Percentiles rank a stretch among this genome's conserved stretches.
These are phyloP conservation scores for Caranx ignobilis DNA, from an alignment of 2,113 vertebrate species.

Conservation along the genomic window DNA sequence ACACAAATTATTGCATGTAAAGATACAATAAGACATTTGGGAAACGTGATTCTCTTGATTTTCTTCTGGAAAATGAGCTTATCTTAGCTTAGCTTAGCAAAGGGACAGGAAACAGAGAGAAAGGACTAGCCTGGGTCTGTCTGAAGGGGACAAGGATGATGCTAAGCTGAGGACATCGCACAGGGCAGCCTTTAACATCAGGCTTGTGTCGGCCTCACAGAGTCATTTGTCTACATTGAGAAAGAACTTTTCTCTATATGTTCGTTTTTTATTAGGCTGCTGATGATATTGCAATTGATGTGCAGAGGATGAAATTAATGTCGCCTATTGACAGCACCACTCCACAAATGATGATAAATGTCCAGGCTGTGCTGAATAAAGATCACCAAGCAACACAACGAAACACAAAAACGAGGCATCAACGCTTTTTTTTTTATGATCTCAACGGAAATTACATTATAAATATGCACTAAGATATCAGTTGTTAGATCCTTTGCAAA, in stretches of 20 bases:
- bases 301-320: conserved; percentile 58
- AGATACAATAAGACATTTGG: not conserved
- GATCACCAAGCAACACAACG: conserved; percentile 16
- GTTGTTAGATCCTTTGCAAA: conserved; percentile 28
- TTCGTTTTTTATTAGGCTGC: conserved; percentile 49
- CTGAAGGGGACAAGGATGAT: not conserved
- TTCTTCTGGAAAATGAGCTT: too few relatives aligned
- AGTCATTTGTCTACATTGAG: not conserved
- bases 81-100: not conserved
- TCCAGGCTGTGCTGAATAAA: conserved; percentile 12
- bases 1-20: conserved; percentile 5
- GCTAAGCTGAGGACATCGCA: conserved; percentile 1
- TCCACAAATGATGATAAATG: conserved; percentile 58
- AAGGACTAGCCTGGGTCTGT: conserved; percentile 1
- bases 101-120: not conserved
- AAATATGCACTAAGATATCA: conserved; percentile 13
- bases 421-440: conserved; percentile 20
- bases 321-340: conserved; percentile 35
- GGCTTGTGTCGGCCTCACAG: not conserved
- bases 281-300: conserved; percentile 53
- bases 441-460: conserved; percentile 33
- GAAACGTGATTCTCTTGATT: not conserved
- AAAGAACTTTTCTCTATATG: conserved; percentile 10
- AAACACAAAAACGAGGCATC: conserved; percentile 33
- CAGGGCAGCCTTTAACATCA: not conserved